These are phyloP conservation scores for Palythoa heliodiscus DNA, from an alignment of 92 coral and sea anemone genomes.

Conservation along the genomic window DNA sequence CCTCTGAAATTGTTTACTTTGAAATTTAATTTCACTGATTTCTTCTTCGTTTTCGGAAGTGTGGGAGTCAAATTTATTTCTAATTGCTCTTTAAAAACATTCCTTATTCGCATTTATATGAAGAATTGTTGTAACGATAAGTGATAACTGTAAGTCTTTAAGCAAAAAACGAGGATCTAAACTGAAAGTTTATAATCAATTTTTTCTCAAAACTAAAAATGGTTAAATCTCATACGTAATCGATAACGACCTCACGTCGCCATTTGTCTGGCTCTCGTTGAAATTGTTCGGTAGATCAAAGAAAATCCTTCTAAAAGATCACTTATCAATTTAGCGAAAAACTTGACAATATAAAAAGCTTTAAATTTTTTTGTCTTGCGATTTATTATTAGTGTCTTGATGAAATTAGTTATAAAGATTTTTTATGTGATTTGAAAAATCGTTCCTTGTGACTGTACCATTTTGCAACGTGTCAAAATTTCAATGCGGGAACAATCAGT, in stretches of 20 bases:
- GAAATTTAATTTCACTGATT: neutral
- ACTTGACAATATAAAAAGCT: neutral
- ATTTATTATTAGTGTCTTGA: neutral
- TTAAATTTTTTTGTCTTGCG: neutral
- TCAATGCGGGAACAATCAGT: neutral
- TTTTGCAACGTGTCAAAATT: neutral
- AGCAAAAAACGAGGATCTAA: neutral
- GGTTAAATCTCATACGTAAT: neutral
- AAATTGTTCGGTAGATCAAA: neutral
- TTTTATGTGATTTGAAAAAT: neutral
- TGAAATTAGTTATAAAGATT: neutral
- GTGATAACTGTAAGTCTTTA: neutral
- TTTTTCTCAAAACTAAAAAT: neutral
- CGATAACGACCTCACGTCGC: neutral
- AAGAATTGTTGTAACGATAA: neutral
- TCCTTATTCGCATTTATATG: neutral
- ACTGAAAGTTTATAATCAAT: neutral
- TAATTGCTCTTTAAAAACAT: neutral
- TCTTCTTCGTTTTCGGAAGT: neutral
- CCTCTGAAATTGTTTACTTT: neutral
- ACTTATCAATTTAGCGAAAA: neutral
- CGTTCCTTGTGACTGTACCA: neutral
- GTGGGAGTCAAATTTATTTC: neutral
- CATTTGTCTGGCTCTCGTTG: neutral
- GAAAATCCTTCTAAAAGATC: neutral